Conservation (phyloP, 2,797 vertebrate species). For the Momotus momota region DNA sequence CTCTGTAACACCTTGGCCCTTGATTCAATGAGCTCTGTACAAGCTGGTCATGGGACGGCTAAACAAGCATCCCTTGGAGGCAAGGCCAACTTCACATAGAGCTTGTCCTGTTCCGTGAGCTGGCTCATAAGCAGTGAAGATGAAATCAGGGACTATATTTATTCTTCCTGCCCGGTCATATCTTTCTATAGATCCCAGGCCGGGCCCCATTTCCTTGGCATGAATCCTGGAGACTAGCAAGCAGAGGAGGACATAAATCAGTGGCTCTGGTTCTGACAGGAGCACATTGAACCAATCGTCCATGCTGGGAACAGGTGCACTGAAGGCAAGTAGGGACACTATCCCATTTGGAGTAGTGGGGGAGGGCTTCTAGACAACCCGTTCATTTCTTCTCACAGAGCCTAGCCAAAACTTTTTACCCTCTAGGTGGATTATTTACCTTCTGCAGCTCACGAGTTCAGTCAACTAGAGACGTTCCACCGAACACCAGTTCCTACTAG, state of each 20-base stretch:
- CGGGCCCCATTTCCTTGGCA: constrained; percentile 31
- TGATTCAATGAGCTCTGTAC: not conserved
- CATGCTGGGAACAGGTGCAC: constrained; percentile 83
- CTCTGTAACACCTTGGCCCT: not conserved
- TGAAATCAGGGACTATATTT: constrained; percentile 77
- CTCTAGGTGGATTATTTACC: not conserved
- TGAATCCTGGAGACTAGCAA: constrained; percentile 31
- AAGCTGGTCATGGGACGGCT: fast-evolving
- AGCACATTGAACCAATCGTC: not conserved
- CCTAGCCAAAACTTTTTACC: not conserved
- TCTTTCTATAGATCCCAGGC: constrained; percentile 40
- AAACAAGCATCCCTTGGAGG: not conserved
- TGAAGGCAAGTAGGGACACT: constrained; percentile 59
- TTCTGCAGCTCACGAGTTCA: not conserved
- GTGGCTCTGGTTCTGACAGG: not conserved
- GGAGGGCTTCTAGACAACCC: not conserved
- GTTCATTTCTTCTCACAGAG: not conserved
- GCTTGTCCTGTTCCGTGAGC: not conserved
- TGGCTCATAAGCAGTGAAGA: not conserved
- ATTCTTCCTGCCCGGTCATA: not conserved
- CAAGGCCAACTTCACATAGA: not conserved
- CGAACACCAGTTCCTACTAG: not conserved
- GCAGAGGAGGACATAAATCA: constrained; percentile 61
- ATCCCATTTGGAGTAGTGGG: not conserved
- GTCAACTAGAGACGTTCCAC: not conserved